Base-by-base conservation (phyloP, 2,888 invertebrate genomes). In the Alitta virens region DNA sequence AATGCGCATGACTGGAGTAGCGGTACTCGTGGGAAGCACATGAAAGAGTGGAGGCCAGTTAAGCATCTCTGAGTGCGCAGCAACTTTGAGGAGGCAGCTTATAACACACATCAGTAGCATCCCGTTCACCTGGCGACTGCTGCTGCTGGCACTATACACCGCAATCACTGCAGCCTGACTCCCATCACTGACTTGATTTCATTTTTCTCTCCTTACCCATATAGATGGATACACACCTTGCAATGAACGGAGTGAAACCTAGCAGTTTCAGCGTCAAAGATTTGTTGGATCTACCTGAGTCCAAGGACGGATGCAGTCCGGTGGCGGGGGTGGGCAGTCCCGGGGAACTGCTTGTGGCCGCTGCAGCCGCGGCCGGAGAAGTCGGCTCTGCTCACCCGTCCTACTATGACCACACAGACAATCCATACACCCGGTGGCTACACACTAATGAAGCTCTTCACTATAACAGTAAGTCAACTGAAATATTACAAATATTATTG, bases 361-460 rank as follows among this genome's bases (percentile, higher is more conserved):
- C 21, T 16, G 24, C 50, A 18, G 49, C 18, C 5, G 21, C 16
- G 9, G 33, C n/a, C 27, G 59, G 24, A n/a, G 59, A 59, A 23
- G 59, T 59, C 51, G 33, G 38, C 33, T 14, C 59, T 2, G 21
- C 21, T 3, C 46, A 5, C 46, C 43, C 42, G 12, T 27, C 49
- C n/a, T 60, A 60, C 54, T 62, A 57, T 66, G 75, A 75, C 66
- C 70, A 68, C 59, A 65, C 71, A 74, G 84, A 60, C 75, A 87
- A 86, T 79, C 77, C 84, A 69, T 67, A 89, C 89, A 75, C 80
- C 43, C 68, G 79, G 51, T 82, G 81, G 82, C 70, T 81, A 46
- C 78, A 78, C 53, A 75, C 72, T 46, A 78, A 78, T 59, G 57
- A 57, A 46, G 46, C 33, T 12, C 33, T 33, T 5, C 33, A 33